Evolutionary conservation across 2,113 vertebrate species (phyloP).

Genomic region (Tragelaphus imberbis): DNA sequence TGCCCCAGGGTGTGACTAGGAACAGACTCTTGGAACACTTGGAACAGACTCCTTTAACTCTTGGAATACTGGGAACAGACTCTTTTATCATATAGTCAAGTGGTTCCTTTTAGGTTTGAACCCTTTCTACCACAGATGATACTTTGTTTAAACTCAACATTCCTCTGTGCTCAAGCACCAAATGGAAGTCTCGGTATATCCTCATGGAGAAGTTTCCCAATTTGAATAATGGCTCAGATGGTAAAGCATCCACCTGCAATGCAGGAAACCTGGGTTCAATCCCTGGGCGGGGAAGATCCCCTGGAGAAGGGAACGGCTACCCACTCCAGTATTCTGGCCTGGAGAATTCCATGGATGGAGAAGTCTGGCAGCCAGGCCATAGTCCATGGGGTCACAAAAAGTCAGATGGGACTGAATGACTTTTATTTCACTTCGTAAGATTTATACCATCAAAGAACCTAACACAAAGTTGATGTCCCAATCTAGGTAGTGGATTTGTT

Average conservation of each 20-base stretch:
- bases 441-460: not conserved
- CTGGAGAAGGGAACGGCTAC: not conserved
- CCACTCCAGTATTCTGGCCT: not conserved
- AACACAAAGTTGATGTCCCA: not conserved
- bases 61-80: not conserved
- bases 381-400: not conserved
- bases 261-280: not conserved
- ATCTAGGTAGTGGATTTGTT: not conserved
- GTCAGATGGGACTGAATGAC: not conserved
- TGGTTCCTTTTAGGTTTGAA: not conserved
- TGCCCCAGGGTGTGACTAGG: not conserved
- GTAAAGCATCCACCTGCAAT: not conserved
- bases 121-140: not conserved
- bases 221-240: not conserved
- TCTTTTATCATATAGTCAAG: not conserved
- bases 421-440: not conserved
- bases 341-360: not conserved
- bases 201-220: not conserved
- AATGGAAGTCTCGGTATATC: not conserved
- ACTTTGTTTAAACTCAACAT: not conserved
- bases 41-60: not conserved
- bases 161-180: not conserved
- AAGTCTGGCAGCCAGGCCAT: not conserved
- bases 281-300: not conserved
- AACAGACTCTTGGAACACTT: not conserved